Base-by-base conservation (phyloP, 2,797 vertebrate species). In the Gambusia yucatana region DNA sequence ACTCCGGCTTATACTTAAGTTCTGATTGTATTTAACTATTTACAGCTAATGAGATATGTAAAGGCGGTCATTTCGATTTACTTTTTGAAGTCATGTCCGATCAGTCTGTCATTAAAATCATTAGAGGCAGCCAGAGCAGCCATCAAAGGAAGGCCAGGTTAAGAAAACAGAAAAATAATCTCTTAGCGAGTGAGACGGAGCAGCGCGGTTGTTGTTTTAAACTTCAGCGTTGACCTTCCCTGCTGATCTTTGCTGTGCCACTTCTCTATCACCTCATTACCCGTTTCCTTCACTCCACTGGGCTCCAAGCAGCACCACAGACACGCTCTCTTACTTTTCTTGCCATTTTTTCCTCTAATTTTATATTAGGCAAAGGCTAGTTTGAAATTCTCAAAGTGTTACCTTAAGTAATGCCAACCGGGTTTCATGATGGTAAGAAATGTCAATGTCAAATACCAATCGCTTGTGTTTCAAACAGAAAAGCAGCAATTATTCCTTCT, bases 201-300 rank as follows among this genome's bases (percentile, higher is more conserved):
- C 22, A 28, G 67, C 41, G 14, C 41, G 9, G 69, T 72, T 57
- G 47, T 50, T 80, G 14, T 67, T 44, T 75, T 74, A 50, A 77
- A 57, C 61, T 73, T 69, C 4, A 44, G 48, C 22, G 28, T 47
- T 28, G 39, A 75, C 63, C 59, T 79, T 50, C 33, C 6, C 46
- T 30, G 50, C 65, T 44, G 36, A 72, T 44, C 67, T 70, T 70
- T 46, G 52, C 77, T 61, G 46, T 55, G 57, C 63, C 77, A 48
- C 43, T 48, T 72, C 16, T 76, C 25, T 16, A 41, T 72, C 80
- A 75, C 71, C 77, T 77, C 13, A 6, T 72, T 72, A 72, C 36
- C 65, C 41, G 77, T 76, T 52, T 79, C 47, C 75, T 75, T 33
- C 70, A 43, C 39, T 70, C 65, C 72, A 52, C 44, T 50, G 43